These are phyloP conservation scores for Artibeus lituratus DNA, from an alignment of 2,797 vertebrate species.

Conservation along the genomic window DNA sequence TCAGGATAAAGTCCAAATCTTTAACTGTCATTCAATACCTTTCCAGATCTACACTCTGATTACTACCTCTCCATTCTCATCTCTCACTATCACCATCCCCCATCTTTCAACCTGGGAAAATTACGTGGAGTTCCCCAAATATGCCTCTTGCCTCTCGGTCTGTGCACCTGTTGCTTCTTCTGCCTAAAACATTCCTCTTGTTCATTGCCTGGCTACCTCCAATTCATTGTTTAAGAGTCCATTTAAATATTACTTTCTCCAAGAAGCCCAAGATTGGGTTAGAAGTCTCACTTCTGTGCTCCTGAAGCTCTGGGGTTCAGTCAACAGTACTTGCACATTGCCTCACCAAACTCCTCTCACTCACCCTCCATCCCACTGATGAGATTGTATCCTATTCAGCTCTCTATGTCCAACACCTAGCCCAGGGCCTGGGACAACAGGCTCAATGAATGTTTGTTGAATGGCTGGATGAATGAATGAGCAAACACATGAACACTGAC, in stretches of 20 bases:
- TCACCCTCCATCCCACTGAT: not conserved
- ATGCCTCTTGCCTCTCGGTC: not conserved
- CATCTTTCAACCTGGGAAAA: not conserved
- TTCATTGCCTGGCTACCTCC: not conserved
- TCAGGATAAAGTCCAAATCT: not conserved
- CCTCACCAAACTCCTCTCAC: not conserved
- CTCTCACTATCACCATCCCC: not conserved
- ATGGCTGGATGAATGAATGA: not conserved
- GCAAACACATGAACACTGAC: not conserved
- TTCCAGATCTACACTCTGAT: not conserved
- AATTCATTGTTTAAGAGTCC: not conserved
- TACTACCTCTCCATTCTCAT: not conserved
- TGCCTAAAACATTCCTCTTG: not conserved
- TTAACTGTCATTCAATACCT: not conserved
- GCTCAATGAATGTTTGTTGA: not conserved
- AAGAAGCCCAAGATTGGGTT: not conserved
- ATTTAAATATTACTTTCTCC: not conserved
- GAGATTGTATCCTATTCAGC: not conserved
- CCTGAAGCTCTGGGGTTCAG: not conserved
- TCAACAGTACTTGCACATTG: not conserved
- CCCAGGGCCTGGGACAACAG: not conserved
- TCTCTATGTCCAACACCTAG: not conserved
- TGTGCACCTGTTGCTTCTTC: not conserved
- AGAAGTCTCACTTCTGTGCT: not conserved
- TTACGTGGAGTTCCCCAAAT: not conserved